Evolutionary conservation across 2,113 vertebrate species (phyloP), one percentile per base, ranked within the genome.

Genomic region (Chauna torquata): DNA sequence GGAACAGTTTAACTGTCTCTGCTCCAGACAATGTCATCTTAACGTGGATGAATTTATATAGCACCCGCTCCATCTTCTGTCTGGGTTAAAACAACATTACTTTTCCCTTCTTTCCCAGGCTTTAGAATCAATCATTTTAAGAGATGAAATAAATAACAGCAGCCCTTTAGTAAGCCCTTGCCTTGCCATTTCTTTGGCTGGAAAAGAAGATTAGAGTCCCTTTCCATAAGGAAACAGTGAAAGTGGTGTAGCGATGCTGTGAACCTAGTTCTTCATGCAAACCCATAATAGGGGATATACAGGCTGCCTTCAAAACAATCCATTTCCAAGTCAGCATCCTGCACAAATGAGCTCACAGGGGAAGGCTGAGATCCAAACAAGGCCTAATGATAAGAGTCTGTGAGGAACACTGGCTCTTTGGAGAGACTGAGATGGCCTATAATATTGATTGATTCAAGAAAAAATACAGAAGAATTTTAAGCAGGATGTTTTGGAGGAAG

Each of bases 301-400:
- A 54, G 77, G 5, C 50, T 66, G 58, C 38, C 42, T 92, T 76
- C 11, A 5, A 70, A 87, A 78, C 9, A 76, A 40, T 62, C 36
- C 38, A 36, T 93, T 90, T 93, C 85, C 72, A 74, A 75, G 62
- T 81, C 79, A 82, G 44, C 57, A 59, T 82, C 54, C 76, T 92
- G 71, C 58, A 75, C 86, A 96, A 96, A 96, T 79, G 83, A 96
- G 82, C 75, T 88, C 95, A 92, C 88, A 79, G 88, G 81, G 93
- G 70, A 95, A 92, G 81, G 30, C 75, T 96, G 50, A 54, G 64
- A 81, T 83, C 86, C 77, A 75, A 75, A 47, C 61, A 70, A 95
- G 23, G 25, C 52, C 70, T 87, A 79, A 82, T 87, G 82, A 70
- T 23, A 47, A 77, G 47, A 28, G 40, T 52, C 54, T 95, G 69